A percentile compares a stretch with the other conserved stretches of the same genome.
These are phyloP conservation scores for Falcunculus frontatus DNA, from an alignment of 2,113 vertebrate species.

Conservation along the genomic window DNA sequence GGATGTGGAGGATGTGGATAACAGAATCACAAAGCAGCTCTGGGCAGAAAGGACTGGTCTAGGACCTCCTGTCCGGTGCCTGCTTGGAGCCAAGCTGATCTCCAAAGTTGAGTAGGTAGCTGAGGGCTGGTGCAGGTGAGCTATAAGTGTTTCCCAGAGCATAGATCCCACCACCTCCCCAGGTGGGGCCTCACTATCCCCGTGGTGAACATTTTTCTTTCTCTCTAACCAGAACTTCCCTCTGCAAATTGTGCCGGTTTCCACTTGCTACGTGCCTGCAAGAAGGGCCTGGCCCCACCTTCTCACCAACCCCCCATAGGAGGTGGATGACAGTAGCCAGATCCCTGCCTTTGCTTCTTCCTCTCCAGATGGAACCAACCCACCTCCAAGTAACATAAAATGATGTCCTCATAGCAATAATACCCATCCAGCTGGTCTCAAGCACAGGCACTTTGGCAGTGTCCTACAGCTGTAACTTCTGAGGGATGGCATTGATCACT, in stretches of 20 bases:
- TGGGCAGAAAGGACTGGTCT: not conserved
- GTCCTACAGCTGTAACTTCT: not conserved
- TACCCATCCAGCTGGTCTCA: not conserved
- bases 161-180: not conserved
- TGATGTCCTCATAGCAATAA: not conserved
- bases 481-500: not conserved
- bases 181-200: too few species aligned
- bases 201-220: not conserved
- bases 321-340: not conserved
- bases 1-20: not conserved
- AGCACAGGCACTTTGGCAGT: not conserved
- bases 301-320: rapidly evolving
- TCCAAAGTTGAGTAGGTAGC: not conserved
- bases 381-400: not conserved
- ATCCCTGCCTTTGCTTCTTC: not conserved
- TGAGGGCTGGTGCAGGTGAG: not conserved
- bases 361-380: not conserved
- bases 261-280: not conserved
- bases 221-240: not conserved
- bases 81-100: not conserved
- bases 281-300: not conserved
- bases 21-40: not conserved
- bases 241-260: not conserved
- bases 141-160: not conserved
- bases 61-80: not conserved